Conservation (phyloP, 2,113 vertebrate species). For the Salvator merianae region DNA sequence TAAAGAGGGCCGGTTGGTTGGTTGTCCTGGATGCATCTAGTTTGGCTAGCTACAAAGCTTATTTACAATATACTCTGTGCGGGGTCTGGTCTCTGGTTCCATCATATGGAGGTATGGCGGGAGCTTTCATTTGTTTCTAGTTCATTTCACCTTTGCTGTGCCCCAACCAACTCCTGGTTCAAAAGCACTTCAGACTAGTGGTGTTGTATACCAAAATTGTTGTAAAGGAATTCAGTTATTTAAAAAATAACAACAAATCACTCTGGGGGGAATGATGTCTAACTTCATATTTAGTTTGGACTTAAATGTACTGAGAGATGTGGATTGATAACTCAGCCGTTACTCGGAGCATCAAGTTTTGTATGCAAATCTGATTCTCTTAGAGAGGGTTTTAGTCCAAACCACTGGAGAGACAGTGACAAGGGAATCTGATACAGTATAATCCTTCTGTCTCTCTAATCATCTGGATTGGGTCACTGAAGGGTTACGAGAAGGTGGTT, state of each 20-base stretch:
- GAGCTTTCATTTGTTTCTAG: no score
- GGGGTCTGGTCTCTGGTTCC: no score
- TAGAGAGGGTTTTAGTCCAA: background rate
- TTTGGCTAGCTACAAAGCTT: no score
- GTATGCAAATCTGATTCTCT: background rate
- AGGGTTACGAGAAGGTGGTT: background rate
- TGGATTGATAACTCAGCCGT: background rate
- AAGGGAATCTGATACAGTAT: background rate
- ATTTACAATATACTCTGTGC: no score
- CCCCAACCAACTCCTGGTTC: background rate
- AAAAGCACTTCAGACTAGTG: background rate
- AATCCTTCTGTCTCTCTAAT: background rate
- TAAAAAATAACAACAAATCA: background rate
- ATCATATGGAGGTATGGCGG: no score
- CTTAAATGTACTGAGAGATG: background rate
- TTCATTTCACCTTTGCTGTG: no score
- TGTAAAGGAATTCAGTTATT: background rate
- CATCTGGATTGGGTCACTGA: background rate
- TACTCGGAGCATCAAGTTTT: no score
- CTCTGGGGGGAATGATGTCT: background rate
- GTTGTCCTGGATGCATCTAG: no score
- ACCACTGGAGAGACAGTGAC: background rate
- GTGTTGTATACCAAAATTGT: background rate
- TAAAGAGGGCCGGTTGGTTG: no score
- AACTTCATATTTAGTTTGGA: background rate